These are phyloP conservation scores for Agrochola lychnidis DNA, from an alignment of 2,888 invertebrate genomes.

Conservation along the genomic window DNA sequence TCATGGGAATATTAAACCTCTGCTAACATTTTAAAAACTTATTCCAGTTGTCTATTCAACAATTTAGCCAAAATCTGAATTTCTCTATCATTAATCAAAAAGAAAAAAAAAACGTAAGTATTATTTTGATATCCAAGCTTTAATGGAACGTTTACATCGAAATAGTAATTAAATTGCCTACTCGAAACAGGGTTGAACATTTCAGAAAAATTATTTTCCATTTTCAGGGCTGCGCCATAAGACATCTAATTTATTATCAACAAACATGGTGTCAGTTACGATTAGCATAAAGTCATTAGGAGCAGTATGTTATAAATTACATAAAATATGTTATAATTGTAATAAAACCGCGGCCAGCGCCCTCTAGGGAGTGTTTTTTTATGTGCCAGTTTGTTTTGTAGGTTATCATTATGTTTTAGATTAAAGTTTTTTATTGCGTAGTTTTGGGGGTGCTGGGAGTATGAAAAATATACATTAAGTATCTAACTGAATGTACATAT, in stretches of 20 bases:
- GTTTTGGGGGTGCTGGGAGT: conserved; percentile 18
- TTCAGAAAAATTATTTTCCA: conserved; percentile 24
- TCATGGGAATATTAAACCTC: too few relatives aligned
- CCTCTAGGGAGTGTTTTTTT: conserved; percentile 75
- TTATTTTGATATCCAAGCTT: not conserved
- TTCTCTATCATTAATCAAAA: not conserved
- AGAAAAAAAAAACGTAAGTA: not conserved
- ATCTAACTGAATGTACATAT: too few relatives aligned
- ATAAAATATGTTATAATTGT: conserved; percentile 83
- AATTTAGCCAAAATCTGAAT: not conserved
- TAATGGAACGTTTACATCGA: not conserved
- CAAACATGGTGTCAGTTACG: conserved; percentile 78
- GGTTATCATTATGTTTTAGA: conserved; percentile 59
- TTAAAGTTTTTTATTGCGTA: conserved; percentile 45
- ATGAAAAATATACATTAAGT: not conserved
- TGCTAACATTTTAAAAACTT: not conserved
- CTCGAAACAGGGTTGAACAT: conserved; percentile 32
- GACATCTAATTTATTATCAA: conserved; percentile 61
- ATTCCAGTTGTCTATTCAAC: not conserved
- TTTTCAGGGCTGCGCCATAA: conserved; percentile 42
- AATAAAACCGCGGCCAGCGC: conserved; percentile 82
- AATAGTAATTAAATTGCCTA: conserved; percentile 30
- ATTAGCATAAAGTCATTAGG: conserved; percentile 87
- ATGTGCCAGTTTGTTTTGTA: conserved; percentile 67
- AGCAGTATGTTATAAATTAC: conserved; percentile 81